Evolutionary conservation across 2,113 vertebrate species (phyloP), one percentile per base, ranked within the genome.

Genomic region (Hippocampus barbouri): DNA sequence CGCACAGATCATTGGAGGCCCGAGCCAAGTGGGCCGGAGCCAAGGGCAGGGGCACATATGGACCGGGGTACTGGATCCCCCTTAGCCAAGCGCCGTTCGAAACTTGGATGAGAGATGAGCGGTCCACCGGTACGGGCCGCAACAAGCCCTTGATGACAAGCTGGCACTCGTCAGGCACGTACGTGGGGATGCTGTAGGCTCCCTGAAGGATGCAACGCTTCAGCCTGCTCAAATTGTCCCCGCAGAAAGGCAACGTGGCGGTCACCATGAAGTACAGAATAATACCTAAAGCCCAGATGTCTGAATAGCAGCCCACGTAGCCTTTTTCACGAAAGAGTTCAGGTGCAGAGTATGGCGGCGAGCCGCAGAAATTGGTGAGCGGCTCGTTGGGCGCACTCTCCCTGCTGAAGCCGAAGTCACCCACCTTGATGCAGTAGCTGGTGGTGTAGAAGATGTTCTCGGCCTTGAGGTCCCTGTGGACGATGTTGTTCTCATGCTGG

Each of bases 401-500:
- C 0, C 78, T 85, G 79, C 92, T 92, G 88, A 94, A 94, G 54
- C 93, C 93, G 11, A 94, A 92, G 75, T 94, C 93, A 0, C 91
- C 93, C 0, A 94, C 89, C 76, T 93, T 94, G 79, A 93, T 88
- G 79, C 89, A 90, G 83, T 88, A 86, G 76, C 76, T 88, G 68
- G 90, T 91, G 72, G 92, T 92, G 82, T 91, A 92, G 78, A 93
- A 93, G 25, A 94, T 75, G 40, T 94, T 94, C 70, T 94, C 93
- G 0, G 93, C 87, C 67, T 94, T 94, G 0, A 94, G 79, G 82
- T 94, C 93, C 68, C 93, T 79, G 88, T 94, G 93, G 73, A 94
- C 60, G 18, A 94, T 90, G 79, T 93, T 91, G 74, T 70, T 85
- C 61, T 93, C 89, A 20, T 94, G 93, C 93, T 94, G 80, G 61